Conservation (phyloP, 92 coral and sea anemone genomes). For the Umimayanthus kanabou region DNA sequence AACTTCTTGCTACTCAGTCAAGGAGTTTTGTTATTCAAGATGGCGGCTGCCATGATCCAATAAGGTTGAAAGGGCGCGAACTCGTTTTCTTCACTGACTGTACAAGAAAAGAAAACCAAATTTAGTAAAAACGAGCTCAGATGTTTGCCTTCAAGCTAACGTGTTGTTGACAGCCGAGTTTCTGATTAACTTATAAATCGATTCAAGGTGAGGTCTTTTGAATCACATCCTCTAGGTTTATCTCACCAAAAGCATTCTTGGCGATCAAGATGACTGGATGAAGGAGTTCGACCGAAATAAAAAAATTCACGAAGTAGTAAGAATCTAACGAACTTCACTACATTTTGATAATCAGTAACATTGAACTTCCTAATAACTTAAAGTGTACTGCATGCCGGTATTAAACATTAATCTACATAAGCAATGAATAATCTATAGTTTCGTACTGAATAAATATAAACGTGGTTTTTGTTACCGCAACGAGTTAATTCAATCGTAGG, state of each 20-base stretch:
- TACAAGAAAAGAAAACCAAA: background rate
- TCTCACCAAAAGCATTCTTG: conserved; percentile 46
- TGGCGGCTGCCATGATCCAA: background rate
- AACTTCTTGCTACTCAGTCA: too few relatives aligned
- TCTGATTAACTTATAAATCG: background rate
- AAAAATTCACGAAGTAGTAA: conserved; percentile 69
- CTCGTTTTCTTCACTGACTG: background rate
- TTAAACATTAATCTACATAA: background rate
- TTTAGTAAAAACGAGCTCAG: background rate
- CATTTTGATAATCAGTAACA: conserved; percentile 22
- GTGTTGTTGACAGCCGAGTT: background rate
- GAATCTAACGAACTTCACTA: conserved; percentile 33
- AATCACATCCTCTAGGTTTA: conserved; percentile 27
- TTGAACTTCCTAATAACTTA: background rate
- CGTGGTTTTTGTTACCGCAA: background rate
- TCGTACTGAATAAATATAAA: background rate
- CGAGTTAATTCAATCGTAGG: background rate
- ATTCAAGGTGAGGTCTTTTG: conserved; percentile 25
- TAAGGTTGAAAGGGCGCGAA: too few relatives aligned
- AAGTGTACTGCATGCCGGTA: background rate
- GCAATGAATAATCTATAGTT: background rate
- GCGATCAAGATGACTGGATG: conserved; percentile 51
- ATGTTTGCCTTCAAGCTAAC: background rate
- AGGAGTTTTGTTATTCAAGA: background rate
- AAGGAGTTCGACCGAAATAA: conserved; percentile 62